A percentile compares a stretch with the other conserved stretches of the same genome.
Evolutionary conservation across 2,797 vertebrate genomes (phyloP).

Genomic region (Enteromius unitaeniatus): DNA sequence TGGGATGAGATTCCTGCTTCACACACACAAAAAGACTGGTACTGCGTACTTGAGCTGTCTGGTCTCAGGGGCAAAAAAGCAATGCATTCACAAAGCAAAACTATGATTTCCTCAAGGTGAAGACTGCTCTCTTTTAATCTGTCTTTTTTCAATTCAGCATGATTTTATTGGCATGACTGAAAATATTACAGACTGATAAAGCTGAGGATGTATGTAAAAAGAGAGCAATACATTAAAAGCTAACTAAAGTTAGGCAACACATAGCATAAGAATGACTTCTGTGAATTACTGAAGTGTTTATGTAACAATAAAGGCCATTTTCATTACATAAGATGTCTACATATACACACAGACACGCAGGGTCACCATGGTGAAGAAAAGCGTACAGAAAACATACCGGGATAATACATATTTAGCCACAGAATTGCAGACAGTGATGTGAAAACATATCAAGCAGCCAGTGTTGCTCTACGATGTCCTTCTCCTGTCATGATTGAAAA

Average conservation of each 20-base stretch:
- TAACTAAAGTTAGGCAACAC: background rate
- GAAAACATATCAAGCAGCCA: background rate
- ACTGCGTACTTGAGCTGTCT: slow-evolving; percentile 8
- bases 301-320: background rate
- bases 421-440: background rate
- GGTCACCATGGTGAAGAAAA: slow-evolving; percentile 11
- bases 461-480: background rate
- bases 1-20: background rate
- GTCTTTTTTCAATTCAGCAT: slow-evolving; percentile 5
- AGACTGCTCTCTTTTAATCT: slow-evolving; percentile 5
- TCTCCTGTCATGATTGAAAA: background rate
- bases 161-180: background rate
- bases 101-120: slow-evolving; percentile 18
- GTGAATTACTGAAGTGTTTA: background rate
- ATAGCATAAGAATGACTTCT: background rate
- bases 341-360: slow-evolving; percentile 7
- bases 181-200: background rate
- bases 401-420: background rate
- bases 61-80: slow-evolving; percentile 1
- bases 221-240: background rate
- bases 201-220: background rate
- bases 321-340: background rate
- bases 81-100: slow-evolving; percentile 8
- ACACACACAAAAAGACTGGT: background rate
- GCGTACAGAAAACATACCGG: background rate